Base-by-base conservation (phyloP, 2,888 invertebrate genomes). In the Eilema caniola region DNA sequence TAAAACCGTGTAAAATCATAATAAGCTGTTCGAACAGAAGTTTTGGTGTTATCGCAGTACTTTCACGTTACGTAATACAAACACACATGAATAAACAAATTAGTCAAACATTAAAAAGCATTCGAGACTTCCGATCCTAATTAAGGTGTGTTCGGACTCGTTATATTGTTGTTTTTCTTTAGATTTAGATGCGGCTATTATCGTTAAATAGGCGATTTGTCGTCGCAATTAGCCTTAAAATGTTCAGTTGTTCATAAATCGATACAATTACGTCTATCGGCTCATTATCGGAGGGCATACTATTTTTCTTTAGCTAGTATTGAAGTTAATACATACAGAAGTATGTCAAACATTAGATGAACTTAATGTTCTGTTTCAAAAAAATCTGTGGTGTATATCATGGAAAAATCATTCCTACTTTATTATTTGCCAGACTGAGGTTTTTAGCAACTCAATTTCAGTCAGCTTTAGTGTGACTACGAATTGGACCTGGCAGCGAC, bases 61-160 rank as follows among this genome's bases (percentile, higher is more conserved):
- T 77, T 81, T 79, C 72, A 69, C 59, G 65, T 83, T 80, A 77
- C 76, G 79, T 80, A 78, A 80, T 65, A 71, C 71, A 61, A 47
- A 73, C 66, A 65, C 69, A 79, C 75, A 80, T 74, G 74, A 88
- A 89, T 88, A 90, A 91, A 92, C 91, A 91, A 89, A 93, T 93
- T 93, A 93, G 92, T 89, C 80, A 87, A 87, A 89, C 92, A 90
- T 93, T 92, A 91, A 90, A 90, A 80, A 88, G 81, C 86, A 87
- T 89, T 89, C 78, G 85, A 87, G 85, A 91, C 92, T 91, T 93
- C 92, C 93, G 90, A 91, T 89, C 85, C 88, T 91, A 93, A 93
- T 94, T 92, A 92, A 91, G 91, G 88, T 83, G 88, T 82, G 87
- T 86, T 85, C 83, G 67, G 74, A 79, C 78, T 88, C 82, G 84